These are phyloP conservation scores for Chelon labrosus DNA, from an alignment of 2,797 vertebrate species.

Conservation along the genomic window DNA sequence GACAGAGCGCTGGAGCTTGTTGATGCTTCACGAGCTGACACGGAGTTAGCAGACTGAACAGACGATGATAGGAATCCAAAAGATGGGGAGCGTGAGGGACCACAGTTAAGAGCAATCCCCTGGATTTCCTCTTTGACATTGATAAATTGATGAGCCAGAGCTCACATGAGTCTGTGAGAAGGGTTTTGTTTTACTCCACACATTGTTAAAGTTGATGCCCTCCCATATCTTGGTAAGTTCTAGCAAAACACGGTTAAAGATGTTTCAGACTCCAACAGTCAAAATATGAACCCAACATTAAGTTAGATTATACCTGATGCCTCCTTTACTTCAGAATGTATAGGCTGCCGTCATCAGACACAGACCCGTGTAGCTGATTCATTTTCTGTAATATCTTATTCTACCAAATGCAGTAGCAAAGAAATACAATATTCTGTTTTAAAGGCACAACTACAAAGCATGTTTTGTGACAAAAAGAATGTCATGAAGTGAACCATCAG, in stretches of 20 bases:
- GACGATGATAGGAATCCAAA: constrained; percentile 75
- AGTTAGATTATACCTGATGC: constrained; percentile 13
- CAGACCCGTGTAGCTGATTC: constrained; percentile 2
- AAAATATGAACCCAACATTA: constrained; percentile 22
- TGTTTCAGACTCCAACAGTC: constrained; percentile 24
- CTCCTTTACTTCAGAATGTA: constrained; percentile 19
- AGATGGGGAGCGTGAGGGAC: constrained; percentile 51
- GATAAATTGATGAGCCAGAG: constrained; percentile 76
- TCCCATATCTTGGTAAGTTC: constrained; percentile 54
- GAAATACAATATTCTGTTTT: neutral
- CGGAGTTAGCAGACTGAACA: constrained; percentile 64
- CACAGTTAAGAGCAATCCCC: constrained; percentile 75
- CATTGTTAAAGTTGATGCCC: constrained; percentile 57
- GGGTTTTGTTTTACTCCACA: constrained; percentile 17
- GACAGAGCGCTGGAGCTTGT: constrained; percentile 49
- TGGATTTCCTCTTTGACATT: constrained; percentile 71
- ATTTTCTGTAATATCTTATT: constrained; percentile 11
- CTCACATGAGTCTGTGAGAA: constrained; percentile 67
- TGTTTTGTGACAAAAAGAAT: constrained; percentile 17
- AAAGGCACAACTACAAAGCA: neutral
- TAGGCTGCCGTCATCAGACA: constrained; percentile 6
- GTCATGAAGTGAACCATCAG: constrained; percentile 37
- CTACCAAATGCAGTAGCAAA: constrained; percentile 23
- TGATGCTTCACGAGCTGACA: constrained; percentile 69
- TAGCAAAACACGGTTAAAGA: constrained; percentile 49